These are phyloP conservation scores for Mionectes macconnelli DNA, from an alignment of 2,113 vertebrate genomes.

Conservation along the genomic window DNA sequence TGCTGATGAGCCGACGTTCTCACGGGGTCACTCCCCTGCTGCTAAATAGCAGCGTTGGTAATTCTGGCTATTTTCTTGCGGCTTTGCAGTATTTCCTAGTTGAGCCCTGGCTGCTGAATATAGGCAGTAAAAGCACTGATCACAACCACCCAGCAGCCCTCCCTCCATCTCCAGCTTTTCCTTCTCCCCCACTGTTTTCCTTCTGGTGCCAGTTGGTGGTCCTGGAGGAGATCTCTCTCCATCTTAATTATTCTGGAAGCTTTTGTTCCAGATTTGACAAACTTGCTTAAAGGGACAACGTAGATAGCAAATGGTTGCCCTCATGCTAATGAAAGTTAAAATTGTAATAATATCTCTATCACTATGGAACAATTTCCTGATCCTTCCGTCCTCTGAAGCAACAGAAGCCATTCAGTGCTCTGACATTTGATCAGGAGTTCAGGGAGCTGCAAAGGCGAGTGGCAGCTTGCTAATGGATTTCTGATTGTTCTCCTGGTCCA, in stretches of 20 bases:
- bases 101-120: not conserved
- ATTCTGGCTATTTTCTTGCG: not conserved
- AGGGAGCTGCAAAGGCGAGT: not conserved
- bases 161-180: not conserved
- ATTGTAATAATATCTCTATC: not conserved
- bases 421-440: conserved; percentile 37
- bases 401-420: not conserved
- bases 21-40: not conserved
- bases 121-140: not conserved
- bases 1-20: not conserved
- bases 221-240: not conserved
- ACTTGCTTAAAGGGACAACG: not conserved
- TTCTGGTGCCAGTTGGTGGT: not conserved
- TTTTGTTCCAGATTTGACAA: not conserved
- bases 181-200: not conserved
- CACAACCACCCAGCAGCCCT: not conserved
- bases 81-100: not conserved
- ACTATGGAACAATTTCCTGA: not conserved
- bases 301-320: not conserved
- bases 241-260: not conserved
- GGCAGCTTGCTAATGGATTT: conserved; percentile 60
- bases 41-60: not conserved
- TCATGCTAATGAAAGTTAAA: not conserved
- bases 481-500: conserved; percentile 39
- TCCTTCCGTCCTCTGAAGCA: not conserved